Percentiles rank a stretch among this genome's conserved stretches.
phyloP scores from a whole-genome alignment of 1,140 invertebrate genomes.

The Megathymus violae region DNA sequence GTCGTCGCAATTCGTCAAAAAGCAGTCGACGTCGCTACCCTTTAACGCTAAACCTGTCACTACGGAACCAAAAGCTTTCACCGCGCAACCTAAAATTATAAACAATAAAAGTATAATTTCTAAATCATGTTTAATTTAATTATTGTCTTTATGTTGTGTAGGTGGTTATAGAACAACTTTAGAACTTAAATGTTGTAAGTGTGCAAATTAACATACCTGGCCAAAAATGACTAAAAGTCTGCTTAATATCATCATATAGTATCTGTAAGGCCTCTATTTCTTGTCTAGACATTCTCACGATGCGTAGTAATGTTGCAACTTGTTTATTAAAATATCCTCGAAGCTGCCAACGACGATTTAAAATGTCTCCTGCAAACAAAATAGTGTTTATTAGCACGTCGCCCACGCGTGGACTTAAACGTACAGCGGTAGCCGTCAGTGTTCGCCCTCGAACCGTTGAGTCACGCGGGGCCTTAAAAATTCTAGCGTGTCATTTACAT shows the following conservation, averaged over 20 bases:
- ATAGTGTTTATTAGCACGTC: no score
- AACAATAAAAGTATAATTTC: no score
- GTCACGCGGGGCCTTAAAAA: no score
- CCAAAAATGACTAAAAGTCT: constrained; percentile 45
- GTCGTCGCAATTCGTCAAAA: constrained; percentile 61
- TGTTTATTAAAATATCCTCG: constrained; percentile 56
- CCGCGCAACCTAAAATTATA: constrained; percentile 62
- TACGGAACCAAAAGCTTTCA: constrained; percentile 86
- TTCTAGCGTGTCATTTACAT: no score
- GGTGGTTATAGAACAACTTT: no score
- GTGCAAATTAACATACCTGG: constrained; percentile 42
- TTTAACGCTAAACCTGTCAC: constrained; percentile 86
- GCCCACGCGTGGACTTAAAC: no score
- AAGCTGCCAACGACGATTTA: no score
- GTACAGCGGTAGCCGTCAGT: no score
- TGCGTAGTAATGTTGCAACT: constrained; percentile 44
- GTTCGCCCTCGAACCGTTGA: no score
- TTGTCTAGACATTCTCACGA: constrained; percentile 46
- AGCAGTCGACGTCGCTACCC: constrained; percentile 88
- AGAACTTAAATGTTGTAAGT: not conserved
- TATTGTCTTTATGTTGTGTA: no score
- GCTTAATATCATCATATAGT: constrained; percentile 53
- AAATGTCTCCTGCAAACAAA: no score
- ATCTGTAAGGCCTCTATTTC: constrained; percentile 51
- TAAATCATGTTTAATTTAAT: no score